Evolutionary conservation across 2,113 vertebrate genomes (phyloP).

Genomic region (Zingel zingel): DNA sequence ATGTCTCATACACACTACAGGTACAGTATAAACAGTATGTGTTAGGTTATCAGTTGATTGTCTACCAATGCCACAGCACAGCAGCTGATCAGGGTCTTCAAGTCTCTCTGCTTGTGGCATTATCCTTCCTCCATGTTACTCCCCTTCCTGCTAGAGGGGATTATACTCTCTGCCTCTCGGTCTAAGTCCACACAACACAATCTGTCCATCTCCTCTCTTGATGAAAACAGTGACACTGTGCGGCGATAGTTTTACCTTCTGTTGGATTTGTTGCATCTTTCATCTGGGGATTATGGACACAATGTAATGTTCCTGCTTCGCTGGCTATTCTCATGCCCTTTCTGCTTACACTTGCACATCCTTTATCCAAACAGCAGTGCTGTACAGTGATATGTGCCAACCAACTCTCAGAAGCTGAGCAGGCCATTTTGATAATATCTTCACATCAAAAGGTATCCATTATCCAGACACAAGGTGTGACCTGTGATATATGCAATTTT

Average conservation of each 20-base stretch:
- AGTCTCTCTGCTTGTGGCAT: slow-evolving; percentile 56
- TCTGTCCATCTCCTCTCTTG: slow-evolving; percentile 55
- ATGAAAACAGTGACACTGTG: slow-evolving; percentile 14
- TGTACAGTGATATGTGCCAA: slow-evolving; percentile 6
- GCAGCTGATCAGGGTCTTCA: slow-evolving; percentile 46
- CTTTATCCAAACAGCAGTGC: slow-evolving; percentile 24
- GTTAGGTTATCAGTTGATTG: slow-evolving; percentile 48
- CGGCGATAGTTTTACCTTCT: not conserved
- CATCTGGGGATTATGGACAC: slow-evolving; percentile 39
- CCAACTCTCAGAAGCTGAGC: slow-evolving; percentile 18
- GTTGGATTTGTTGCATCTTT: slow-evolving; percentile 19
- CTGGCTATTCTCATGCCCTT: slow-evolving; percentile 20
- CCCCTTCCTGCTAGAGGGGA: slow-evolving; percentile 58
- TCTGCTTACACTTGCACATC: slow-evolving; percentile 51
- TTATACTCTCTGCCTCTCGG: slow-evolving; percentile 62
- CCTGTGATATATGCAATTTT: not conserved
- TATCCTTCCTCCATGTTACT: slow-evolving; percentile 64
- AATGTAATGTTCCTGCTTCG: slow-evolving; percentile 34
- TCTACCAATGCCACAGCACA: slow-evolving; percentile 40
- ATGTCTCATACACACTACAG: not conserved
- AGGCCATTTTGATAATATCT: slow-evolving; percentile 2
- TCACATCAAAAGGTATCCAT: not conserved
- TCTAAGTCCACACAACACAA: slow-evolving; percentile 70
- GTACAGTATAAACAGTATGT: not conserved
- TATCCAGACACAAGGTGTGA: not conserved